These are phyloP conservation scores for Sitodiplosis mosellana DNA, from an alignment of 1,140 invertebrate species.

Conservation along the genomic window DNA sequence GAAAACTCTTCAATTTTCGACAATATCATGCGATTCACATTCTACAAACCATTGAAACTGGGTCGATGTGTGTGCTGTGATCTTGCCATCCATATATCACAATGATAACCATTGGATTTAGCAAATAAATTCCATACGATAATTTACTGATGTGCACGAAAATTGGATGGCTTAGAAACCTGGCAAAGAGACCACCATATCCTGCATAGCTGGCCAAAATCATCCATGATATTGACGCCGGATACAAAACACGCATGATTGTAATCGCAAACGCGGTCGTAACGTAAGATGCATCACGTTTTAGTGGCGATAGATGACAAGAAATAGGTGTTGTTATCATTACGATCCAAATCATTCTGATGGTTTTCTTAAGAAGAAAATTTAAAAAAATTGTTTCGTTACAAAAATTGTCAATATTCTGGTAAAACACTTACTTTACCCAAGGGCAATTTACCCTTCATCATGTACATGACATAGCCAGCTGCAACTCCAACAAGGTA, in stretches of 20 bases:
- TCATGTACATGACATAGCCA: slow-evolving; percentile 15
- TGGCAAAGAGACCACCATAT: slow-evolving; percentile 18
- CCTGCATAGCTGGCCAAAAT: slow-evolving; percentile 19
- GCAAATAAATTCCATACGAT: slow-evolving; percentile 20
- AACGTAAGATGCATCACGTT: slow-evolving; percentile 16
- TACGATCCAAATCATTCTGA: slow-evolving; percentile 13
- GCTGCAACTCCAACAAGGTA: slow-evolving; percentile 17
- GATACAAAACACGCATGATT: slow-evolving; percentile 14
- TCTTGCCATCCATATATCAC: slow-evolving; percentile 15
- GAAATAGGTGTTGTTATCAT: slow-evolving; percentile 11
- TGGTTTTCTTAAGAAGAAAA: neutral
- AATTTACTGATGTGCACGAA: slow-evolving; percentile 22
- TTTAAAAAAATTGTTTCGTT: neutral
- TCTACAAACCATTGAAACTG: slow-evolving; percentile 16
- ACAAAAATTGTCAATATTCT: slow-evolving; percentile 9
- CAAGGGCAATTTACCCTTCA: slow-evolving; percentile 4
- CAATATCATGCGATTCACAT: neutral
- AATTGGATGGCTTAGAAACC: slow-evolving; percentile 14
- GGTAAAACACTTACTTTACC: neutral
- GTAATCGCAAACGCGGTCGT: slow-evolving; percentile 14
- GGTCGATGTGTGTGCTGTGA: slow-evolving; percentile 17
- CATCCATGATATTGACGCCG: slow-evolving; percentile 19
- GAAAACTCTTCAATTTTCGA: too few species aligned
- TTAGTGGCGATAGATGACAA: slow-evolving; percentile 17
- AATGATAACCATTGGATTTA: slow-evolving; percentile 21